Conservation (phyloP, 2,888 invertebrate genomes). For the Pyralis farinalis region DNA sequence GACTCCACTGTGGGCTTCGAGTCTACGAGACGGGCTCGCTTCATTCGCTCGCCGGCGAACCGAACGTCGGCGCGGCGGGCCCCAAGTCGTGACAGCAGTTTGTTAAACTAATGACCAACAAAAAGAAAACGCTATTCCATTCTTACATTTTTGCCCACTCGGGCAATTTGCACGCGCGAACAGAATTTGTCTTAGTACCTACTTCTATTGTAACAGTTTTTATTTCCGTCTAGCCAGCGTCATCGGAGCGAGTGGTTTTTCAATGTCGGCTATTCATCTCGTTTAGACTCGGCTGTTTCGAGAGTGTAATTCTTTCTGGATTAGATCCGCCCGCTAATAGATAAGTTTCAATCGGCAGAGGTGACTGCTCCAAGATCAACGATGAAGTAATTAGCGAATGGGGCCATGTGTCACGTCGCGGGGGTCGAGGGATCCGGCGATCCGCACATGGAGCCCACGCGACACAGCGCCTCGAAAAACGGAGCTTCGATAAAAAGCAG, state of each 20-base stretch:
- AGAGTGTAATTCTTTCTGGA: slow-evolving; percentile 14
- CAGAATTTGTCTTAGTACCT: slow-evolving; percentile 47
- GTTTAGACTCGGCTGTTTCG: slow-evolving; percentile 3
- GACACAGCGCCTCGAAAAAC: slow-evolving; percentile 57
- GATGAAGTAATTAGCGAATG: slow-evolving; percentile 70
- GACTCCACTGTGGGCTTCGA: background rate
- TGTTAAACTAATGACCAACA: slow-evolving; percentile 67
- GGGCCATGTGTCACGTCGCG: slow-evolving; percentile 67
- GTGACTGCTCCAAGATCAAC: slow-evolving; percentile 48
- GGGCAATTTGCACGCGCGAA: slow-evolving; percentile 64
- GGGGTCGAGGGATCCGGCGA: slow-evolving; percentile 46
- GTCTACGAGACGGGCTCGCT: background rate
- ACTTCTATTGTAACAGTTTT: slow-evolving; percentile 48
- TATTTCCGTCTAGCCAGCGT: slow-evolving; percentile 46
- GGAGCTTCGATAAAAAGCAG: slow-evolving; percentile 66
- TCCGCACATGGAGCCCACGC: slow-evolving; percentile 71
- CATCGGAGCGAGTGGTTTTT: slow-evolving; percentile 20
- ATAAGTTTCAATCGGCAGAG: slow-evolving; percentile 19
- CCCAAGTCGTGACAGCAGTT: slow-evolving; percentile 70
- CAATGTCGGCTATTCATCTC: slow-evolving; percentile 21
- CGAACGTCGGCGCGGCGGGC: slow-evolving; percentile 34
- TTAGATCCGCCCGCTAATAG: slow-evolving; percentile 10
- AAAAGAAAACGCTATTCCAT: slow-evolving; percentile 63
- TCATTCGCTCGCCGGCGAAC: slow-evolving; percentile 21
- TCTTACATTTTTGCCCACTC: slow-evolving; percentile 49